Conservation (phyloP, 2,797 vertebrate species). For the Sebastes ruberrimus region DNA sequence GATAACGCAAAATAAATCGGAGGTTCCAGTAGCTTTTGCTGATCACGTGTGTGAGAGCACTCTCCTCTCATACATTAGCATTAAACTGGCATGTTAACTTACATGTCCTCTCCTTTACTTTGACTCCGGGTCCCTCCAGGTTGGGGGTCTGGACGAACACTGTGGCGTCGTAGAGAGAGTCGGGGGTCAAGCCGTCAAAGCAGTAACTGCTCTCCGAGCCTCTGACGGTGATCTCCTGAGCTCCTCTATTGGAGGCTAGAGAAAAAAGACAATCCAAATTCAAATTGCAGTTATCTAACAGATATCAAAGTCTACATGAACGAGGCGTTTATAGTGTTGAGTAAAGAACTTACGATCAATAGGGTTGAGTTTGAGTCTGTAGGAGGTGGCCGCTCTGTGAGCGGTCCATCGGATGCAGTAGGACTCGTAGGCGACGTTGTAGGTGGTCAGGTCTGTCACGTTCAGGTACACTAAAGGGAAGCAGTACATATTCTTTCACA, state of each 20-base stretch:
- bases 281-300: background rate
- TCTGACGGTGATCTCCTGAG: slow-evolving; percentile 94
- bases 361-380: slow-evolving; percentile 93
- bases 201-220: slow-evolving; percentile 91
- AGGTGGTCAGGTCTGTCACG: slow-evolving; percentile 90
- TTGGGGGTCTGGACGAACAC: slow-evolving; percentile 94
- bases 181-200: slow-evolving; percentile 90
- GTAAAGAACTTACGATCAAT: slow-evolving; percentile 83
- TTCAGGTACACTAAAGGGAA: slow-evolving; percentile 92
- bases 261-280: background rate
- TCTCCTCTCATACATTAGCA: background rate
- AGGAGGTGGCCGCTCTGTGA: slow-evolving; percentile 95
- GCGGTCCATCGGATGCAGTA: slow-evolving; percentile 93
- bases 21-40: background rate
- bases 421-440: slow-evolving; percentile 90
- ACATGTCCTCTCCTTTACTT: slow-evolving; percentile 90
- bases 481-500: background rate
- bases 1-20: background rate
- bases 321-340: background rate
- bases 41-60: background rate
- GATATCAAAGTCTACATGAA: background rate
- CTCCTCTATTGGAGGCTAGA: slow-evolving; percentile 79
- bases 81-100: slow-evolving; percentile 50
- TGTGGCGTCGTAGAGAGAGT: slow-evolving; percentile 90
- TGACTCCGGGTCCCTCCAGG: slow-evolving; percentile 93